Conservation (phyloP, 2,888 invertebrate species). For the Chrysolina oricalcia region DNA sequence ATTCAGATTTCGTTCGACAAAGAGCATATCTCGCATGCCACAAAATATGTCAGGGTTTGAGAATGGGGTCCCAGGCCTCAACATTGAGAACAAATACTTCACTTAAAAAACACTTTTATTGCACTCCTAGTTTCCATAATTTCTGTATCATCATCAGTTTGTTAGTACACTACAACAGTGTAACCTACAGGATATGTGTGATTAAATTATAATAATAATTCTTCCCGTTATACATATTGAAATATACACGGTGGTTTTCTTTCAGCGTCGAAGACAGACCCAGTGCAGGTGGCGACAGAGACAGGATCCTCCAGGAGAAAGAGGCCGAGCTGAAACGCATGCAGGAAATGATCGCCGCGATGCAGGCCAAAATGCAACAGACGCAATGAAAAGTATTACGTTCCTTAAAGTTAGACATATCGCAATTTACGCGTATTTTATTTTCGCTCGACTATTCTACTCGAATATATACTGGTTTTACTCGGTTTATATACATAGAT, state of each 20-base stretch:
- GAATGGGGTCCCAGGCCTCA: no score
- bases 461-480: not conserved
- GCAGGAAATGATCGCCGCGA: slow-evolving; percentile 96
- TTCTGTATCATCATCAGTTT: no score
- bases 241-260: not conserved
- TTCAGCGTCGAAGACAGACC: slow-evolving; percentile 68
- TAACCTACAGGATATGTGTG: no score
- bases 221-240: not conserved
- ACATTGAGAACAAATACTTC: no score
- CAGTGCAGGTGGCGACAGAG: slow-evolving; percentile 77
- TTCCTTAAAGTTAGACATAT: slow-evolving; percentile 42
- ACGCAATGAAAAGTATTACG: slow-evolving; percentile 42
- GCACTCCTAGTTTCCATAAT: no score
- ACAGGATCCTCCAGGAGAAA: slow-evolving; percentile 90
- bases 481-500: no score
- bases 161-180: not conserved
- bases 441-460: not conserved
- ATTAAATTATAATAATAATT: no score
- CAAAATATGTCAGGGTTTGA: no score
- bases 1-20: no score
- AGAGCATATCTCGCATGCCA: no score
- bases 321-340: slow-evolving; percentile 94
- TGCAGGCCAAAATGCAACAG: slow-evolving; percentile 95
- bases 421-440: slow-evolving; percentile 29
- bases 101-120: no score